Percentiles rank a stretch among this genome's conserved stretches.
These are phyloP conservation scores for Sebastes umbrosus DNA, from an alignment of 2,797 vertebrate species.

Conservation along the genomic window DNA sequence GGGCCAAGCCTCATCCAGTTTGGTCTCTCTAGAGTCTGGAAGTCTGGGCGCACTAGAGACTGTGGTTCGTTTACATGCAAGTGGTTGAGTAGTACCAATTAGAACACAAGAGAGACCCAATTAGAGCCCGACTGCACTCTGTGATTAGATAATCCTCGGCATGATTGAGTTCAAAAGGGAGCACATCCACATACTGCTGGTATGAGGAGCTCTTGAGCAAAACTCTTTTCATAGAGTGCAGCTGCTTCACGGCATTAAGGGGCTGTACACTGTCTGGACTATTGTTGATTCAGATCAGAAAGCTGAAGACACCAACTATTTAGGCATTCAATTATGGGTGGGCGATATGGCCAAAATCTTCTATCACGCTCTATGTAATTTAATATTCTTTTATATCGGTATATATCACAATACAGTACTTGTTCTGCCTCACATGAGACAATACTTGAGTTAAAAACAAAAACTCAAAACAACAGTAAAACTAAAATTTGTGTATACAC, in stretches of 20 bases:
- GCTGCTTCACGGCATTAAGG: slow-evolving; percentile 41
- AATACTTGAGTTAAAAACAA: too few relatives aligned
- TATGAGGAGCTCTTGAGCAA: slow-evolving; percentile 48
- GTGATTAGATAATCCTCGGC: slow-evolving; percentile 63
- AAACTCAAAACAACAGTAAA: too few relatives aligned
- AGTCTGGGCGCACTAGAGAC: slow-evolving; percentile 11
- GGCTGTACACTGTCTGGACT: background rate
- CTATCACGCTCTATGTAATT: too few relatives aligned
- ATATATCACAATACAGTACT: too few relatives aligned
- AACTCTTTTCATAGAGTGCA: slow-evolving; percentile 50
- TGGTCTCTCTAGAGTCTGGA: background rate
- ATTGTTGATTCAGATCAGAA: background rate
- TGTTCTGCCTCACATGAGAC: too few relatives aligned
- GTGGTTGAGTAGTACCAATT: slow-evolving; percentile 39
- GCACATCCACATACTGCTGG: slow-evolving; percentile 23
- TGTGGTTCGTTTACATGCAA: slow-evolving; percentile 29
- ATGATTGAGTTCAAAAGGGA: slow-evolving; percentile 56
- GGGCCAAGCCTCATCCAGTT: slow-evolving; percentile 3
- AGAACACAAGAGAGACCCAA: slow-evolving; percentile 27
- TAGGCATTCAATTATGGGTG: background rate
- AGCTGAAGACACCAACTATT: slow-evolving; percentile 1
- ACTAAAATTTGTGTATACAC: too few relatives aligned
- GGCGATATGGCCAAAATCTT: too few relatives aligned
- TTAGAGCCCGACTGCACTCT: slow-evolving; percentile 48
- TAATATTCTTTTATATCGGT: too few relatives aligned